A percentile compares a stretch with the other conserved stretches of the same genome.
Conservation (phyloP, 2,113 vertebrate species). For the Plecturocebus donacophilus region DNA sequence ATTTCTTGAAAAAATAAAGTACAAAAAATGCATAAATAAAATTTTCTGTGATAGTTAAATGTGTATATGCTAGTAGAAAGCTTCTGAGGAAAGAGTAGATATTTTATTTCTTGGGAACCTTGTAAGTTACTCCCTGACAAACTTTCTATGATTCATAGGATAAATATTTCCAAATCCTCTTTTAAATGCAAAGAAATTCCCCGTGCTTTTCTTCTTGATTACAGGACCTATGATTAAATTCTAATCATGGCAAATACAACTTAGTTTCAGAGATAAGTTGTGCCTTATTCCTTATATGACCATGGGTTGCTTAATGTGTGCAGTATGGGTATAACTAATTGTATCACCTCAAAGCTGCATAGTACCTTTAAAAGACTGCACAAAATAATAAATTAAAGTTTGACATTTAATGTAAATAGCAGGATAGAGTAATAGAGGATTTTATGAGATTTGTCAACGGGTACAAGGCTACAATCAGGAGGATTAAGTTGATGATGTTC, state of each 20-base stretch:
- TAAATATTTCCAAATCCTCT: not conserved
- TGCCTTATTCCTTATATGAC: not conserved
- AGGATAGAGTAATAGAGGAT: not conserved
- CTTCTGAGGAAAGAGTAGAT: not conserved
- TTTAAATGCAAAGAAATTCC: not conserved
- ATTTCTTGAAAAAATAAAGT: not conserved
- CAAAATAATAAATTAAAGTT: not conserved
- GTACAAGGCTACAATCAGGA: not conserved
- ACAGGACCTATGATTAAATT: not conserved
- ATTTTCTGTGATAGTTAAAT: not conserved
- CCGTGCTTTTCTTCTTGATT: not conserved
- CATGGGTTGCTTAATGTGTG: not conserved
- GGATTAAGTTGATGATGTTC: not conserved
- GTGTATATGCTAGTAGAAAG: not conserved
- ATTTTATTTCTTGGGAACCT: constrained; percentile 1
- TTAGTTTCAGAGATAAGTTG: not conserved
- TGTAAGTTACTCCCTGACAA: not conserved
- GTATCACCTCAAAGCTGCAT: not conserved
- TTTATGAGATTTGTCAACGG: not conserved
- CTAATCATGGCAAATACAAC: not conserved
- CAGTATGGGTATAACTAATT: not conserved
- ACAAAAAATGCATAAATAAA: not conserved
- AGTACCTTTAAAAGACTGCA: not conserved
- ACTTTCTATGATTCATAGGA: not conserved
- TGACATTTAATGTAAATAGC: not conserved